phyloP scores from a whole-genome alignment of 2,888 invertebrate genomes.

The Drosophila incognita region DNA sequence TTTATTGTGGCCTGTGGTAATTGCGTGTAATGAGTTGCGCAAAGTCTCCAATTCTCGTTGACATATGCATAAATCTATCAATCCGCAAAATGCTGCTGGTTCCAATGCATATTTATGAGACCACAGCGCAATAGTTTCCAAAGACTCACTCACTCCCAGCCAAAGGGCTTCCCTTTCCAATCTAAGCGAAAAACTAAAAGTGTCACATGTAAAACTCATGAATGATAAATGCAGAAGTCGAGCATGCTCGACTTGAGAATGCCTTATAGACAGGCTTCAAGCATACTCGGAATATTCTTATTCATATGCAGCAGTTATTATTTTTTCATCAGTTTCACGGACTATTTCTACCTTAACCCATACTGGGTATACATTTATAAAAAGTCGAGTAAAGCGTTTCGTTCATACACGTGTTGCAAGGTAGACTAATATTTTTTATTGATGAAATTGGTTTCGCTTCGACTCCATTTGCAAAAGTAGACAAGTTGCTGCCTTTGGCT shows the following conservation, averaged over 20 bases:
- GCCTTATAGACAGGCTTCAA: background rate
- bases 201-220: slow-evolving; percentile 45
- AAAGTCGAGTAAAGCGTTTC: background rate
- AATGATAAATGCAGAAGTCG: background rate
- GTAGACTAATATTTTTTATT: slow-evolving; percentile 74
- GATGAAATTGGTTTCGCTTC: slow-evolving; percentile 74
- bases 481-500: slow-evolving; percentile 53
- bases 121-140: slow-evolving; percentile 12
- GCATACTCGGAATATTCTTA: background rate
- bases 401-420: slow-evolving; percentile 13
- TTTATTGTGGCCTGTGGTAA: slow-evolving; percentile 55
- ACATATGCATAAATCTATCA: slow-evolving; percentile 60
- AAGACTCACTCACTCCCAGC: slow-evolving; percentile 17
- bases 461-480: slow-evolving; percentile 76
- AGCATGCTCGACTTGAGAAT: background rate
- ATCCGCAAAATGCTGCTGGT: slow-evolving; percentile 45
- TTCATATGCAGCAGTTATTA: background rate
- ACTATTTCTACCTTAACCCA: too few species aligned
- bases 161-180: slow-evolving; percentile 11
- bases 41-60: slow-evolving; percentile 15
- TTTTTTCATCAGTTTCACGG: background rate
- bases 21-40: slow-evolving; percentile 47
- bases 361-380: slow-evolving; percentile 15
- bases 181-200: slow-evolving; percentile 32
- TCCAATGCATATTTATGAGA: slow-evolving; percentile 16